These are phyloP conservation scores for Bucco capensis DNA, from an alignment of 2,113 vertebrate genomes.

Conservation along the genomic window DNA sequence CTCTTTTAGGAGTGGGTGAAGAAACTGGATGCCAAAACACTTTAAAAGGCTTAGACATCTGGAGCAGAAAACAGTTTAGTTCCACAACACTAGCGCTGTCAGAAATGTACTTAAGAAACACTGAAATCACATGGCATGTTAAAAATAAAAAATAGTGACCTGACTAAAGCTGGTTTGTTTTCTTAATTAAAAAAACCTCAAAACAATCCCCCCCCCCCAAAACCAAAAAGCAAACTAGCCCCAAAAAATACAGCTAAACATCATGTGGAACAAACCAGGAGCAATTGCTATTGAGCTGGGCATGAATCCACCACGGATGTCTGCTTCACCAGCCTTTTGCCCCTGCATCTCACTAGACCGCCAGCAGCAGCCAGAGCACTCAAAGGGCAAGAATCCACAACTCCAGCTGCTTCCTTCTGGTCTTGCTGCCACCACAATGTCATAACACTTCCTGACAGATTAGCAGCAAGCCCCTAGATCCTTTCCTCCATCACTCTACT, in stretches of 20 bases:
- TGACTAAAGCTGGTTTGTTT: neutral
- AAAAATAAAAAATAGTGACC: neutral
- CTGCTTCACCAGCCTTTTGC: accelerated
- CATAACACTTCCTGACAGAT: slow-evolving; percentile 30
- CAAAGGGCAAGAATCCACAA: neutral
- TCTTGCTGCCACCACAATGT: slow-evolving; percentile 22
- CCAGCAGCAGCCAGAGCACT: neutral
- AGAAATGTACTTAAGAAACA: neutral
- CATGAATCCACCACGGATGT: neutral
- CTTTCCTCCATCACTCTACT: slow-evolving; percentile 7
- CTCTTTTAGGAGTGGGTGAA: neutral
- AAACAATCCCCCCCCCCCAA: neutral
- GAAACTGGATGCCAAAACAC: neutral
- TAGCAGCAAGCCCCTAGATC: neutral
- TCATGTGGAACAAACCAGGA: neutral
- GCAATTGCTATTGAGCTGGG: neutral
- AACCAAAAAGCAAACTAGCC: neutral
- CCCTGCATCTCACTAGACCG: neutral
- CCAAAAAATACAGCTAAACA: neutral
- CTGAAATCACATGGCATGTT: neutral
- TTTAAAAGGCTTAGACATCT: neutral
- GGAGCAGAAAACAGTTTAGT: neutral
- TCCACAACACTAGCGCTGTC: neutral
- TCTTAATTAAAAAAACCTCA: neutral
- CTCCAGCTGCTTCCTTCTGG: slow-evolving; percentile 52